phyloP scores from a whole-genome alignment of 2,888 invertebrate genomes.

The Spilarctia lutea region DNA sequence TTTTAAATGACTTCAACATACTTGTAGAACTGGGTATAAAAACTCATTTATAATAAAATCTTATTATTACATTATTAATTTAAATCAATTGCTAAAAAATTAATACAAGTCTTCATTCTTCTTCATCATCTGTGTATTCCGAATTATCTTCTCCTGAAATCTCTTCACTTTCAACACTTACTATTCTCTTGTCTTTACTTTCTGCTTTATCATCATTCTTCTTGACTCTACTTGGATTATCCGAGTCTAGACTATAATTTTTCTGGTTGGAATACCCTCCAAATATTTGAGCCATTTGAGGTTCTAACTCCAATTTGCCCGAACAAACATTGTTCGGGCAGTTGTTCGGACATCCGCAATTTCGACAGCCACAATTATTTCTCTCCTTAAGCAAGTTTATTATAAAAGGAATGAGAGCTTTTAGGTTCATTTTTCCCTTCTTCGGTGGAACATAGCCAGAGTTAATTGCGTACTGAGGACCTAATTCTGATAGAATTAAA shows the following conservation, averaged over 20 bases:
- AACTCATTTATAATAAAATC: slow-evolving; percentile 2
- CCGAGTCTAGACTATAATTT: slow-evolving; percentile 49
- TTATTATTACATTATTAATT: not conserved
- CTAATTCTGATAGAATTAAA: slow-evolving; percentile 53
- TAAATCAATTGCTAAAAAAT: slow-evolving; percentile 32
- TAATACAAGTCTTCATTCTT: slow-evolving; percentile 27
- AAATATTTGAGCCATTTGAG: slow-evolving; percentile 54
- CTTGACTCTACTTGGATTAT: slow-evolving; percentile 5
- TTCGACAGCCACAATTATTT: slow-evolving; percentile 57
- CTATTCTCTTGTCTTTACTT: slow-evolving; percentile 25
- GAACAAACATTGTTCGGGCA: slow-evolving; percentile 21
- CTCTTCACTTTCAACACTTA: slow-evolving; percentile 52
- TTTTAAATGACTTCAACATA: not conserved
- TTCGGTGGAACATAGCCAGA: slow-evolving; percentile 41
- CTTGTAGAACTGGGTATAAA: slow-evolving; percentile 1
- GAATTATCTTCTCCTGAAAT: slow-evolving; percentile 56
- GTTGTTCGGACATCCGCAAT: slow-evolving; percentile 55
- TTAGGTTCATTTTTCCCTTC: slow-evolving; percentile 62
- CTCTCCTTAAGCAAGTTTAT: slow-evolving; percentile 72
- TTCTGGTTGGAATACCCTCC: slow-evolving; percentile 63
- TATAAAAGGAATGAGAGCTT: slow-evolving; percentile 73
- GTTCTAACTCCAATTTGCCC: slow-evolving; percentile 37
- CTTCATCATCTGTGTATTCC: slow-evolving; percentile 53
- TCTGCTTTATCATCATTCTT: slow-evolving; percentile 27
- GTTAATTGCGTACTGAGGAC: slow-evolving; percentile 37